Base-by-base conservation (phyloP, 1,140 invertebrate genomes). In the Halictus rubicundus region DNA sequence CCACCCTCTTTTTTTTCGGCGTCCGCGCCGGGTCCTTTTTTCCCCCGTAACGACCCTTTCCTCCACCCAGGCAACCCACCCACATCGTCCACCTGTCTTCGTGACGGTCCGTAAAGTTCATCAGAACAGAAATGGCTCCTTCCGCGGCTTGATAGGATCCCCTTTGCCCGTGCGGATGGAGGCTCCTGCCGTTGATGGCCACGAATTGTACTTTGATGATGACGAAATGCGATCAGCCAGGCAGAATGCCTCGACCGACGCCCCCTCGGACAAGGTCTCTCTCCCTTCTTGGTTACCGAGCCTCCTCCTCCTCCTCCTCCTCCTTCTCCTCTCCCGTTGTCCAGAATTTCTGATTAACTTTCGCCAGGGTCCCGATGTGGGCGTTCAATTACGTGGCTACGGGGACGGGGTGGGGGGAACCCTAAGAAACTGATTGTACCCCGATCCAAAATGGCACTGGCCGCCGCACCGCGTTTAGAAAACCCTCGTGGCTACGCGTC, bases 171-270 rank as follows among this genome's bases (percentile, higher is more conserved):
- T 21, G 16, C 10, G 57, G n/a, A 19, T 9, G 59, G n/a, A 37
- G 8, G 10, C n/a, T 46, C 42, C 75, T 79, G 77, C 32, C 52
- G 37, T 21, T 79, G 77, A 79, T 73, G 70, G 69, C 77, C 77
- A 65, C 70, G 77, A 73, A 79, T 79, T 73, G 77, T 73, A 79
- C 77, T 79, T 79, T 79, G 77, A 79, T 79, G 77, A 64, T 79
- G 77, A 79, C 77, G 77, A 79, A 79, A 79, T 63, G 70, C 77
- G 77, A 79, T 65, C 77, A 70, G 64, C 69, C 77, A 79, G 77
- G 46, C 70, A 73, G 77, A 79, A 79, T 59, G 77, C 52, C 70
- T 63, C 37, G 9, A 57, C 68, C 46, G 32, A 32, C 32, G n/a
- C 68, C 59, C 65, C 23, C 25, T 25, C 59, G 42, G 42, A 32